Base-by-base conservation (phyloP, 1,140 invertebrate genomes). In the Drosophila tristis region DNA sequence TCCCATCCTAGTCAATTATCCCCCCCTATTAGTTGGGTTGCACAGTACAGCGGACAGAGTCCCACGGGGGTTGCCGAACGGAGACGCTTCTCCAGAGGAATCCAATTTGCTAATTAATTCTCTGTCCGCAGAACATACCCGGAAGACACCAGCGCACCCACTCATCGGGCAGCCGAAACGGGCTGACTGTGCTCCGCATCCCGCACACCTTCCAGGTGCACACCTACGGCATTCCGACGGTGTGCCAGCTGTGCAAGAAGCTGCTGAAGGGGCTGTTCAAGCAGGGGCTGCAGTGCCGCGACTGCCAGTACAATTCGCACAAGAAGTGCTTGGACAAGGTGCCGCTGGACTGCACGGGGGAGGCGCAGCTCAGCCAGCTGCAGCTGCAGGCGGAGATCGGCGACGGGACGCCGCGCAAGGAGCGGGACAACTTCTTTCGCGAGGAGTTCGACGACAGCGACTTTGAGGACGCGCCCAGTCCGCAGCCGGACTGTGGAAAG, bases 301-400 rank as follows among this genome's bases (percentile, higher is more conserved):
- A 99, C 94, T 99, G 98, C 92, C 98, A 98, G 92, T 99, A 98
- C 93, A 99, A 99, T 93, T 97, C 97, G 65, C 98, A 99, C 93
- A 98, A 99, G 92, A 99, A 99, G 93, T 99, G 98, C 93, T 94
- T 98, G 71, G 97, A 98, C 25, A 96, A 96, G 93, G 96, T 99
- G 75, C 97, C 98, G 16, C 98, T 98, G 93, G 97, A 99, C 92
- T 99, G 98, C 93, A 96, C 96, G 15, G 98, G 97, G 13, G 98
- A 99, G 92, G 62, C 78, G 6, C 90, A 89, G 11, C 59, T 89
- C 0, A 89, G 72, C 15, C 92, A 93, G 72, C 50, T 87, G 49
- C 93, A 93, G 73, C 39, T 87, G 49, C 93, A 90, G 51, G 62
- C 71, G 0, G 79, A 86, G 64, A 54, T 77, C 26, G 95, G 94